Evolutionary conservation across 2,797 vertebrate genomes (phyloP).

Genomic region (Hylomyscus alleni): DNA sequence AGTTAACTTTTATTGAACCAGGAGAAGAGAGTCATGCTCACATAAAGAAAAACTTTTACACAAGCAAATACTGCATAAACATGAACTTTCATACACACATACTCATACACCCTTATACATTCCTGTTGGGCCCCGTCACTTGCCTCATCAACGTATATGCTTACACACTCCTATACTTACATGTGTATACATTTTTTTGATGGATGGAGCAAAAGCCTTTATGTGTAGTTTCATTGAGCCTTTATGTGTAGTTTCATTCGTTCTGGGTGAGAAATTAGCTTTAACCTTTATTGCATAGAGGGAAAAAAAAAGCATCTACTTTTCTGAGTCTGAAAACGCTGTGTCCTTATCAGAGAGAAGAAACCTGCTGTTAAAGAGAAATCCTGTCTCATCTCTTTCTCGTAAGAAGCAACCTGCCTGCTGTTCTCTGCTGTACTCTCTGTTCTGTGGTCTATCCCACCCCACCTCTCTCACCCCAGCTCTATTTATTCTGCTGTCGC

Average conservation of each 20-base stretch:
- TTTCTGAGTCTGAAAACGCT: background rate
- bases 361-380: background rate
- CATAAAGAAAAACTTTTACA: background rate
- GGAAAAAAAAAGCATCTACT: background rate
- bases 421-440: background rate
- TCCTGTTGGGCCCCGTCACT: background rate
- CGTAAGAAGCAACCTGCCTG: background rate
- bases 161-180: background rate
- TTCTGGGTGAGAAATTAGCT: background rate
- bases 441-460: background rate
- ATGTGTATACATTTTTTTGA: background rate
- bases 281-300: background rate
- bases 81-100: background rate
- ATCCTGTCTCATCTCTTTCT: background rate
- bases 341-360: background rate
- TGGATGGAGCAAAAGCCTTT: background rate
- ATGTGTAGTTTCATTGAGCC: background rate
- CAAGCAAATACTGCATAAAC: background rate
- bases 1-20: background rate
- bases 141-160: background rate
- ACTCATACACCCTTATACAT: background rate
- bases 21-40: background rate
- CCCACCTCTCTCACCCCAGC: background rate
- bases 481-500: background rate
- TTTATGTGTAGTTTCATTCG: background rate